phyloP scores from a whole-genome alignment of 2,113 vertebrate species.

The Lepus europaeus region DNA sequence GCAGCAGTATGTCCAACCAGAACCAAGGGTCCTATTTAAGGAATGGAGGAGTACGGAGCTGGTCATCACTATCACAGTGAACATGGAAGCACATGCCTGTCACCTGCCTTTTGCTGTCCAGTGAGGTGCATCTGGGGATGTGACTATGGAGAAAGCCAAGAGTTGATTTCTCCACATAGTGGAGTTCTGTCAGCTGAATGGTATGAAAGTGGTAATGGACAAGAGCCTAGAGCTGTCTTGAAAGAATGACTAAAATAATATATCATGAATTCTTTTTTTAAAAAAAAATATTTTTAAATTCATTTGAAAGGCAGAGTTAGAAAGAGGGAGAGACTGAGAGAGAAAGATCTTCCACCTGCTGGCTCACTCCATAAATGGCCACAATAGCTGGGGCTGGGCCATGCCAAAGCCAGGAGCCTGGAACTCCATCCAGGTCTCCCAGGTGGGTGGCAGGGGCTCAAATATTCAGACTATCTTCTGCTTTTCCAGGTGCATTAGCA shows the following conservation, averaged over 20 bases:
- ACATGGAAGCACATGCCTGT: too few species aligned
- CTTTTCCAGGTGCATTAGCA: too few species aligned
- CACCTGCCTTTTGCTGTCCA: not conserved
- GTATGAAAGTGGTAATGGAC: not conserved
- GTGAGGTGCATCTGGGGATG: not conserved
- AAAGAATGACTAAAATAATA: slow-evolving; percentile 13
- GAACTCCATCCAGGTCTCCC: too few species aligned
- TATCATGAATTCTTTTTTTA: not conserved
- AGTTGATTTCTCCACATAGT: not conserved
- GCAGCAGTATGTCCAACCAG: not conserved
- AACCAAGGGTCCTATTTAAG: not conserved
- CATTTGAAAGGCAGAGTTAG: too few species aligned
- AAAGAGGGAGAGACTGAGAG: too few species aligned
- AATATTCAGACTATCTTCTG: too few species aligned
- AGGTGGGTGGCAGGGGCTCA: too few species aligned
- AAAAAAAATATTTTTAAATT: too few species aligned
- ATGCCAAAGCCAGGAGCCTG: too few species aligned
- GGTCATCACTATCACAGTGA: not conserved
- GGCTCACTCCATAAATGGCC: too few species aligned
- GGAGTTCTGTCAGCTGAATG: slow-evolving; percentile 12
- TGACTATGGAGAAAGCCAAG: not conserved
- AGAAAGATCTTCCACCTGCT: too few species aligned
- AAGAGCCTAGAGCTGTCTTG: slow-evolving; percentile 7
- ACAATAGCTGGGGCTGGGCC: too few species aligned
- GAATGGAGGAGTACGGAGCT: not conserved